Evolutionary conservation across 2,888 invertebrate genomes (phyloP).

Genomic region (Nasonovia ribisnigri): DNA sequence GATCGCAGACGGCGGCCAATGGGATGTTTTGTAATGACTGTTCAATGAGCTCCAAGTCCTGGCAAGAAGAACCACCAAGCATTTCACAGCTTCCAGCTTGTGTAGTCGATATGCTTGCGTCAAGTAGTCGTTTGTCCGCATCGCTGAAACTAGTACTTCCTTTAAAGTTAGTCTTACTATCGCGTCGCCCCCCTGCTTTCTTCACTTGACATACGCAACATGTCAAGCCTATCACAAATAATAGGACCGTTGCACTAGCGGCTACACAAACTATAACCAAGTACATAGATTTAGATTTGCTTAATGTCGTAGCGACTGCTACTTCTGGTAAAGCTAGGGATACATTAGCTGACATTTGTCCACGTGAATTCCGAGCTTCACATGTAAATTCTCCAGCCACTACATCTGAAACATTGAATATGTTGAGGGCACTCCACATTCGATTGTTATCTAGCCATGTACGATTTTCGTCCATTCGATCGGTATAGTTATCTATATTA

Average conservation of each 20-base stretch:
- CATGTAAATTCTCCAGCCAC: constrained; percentile 90
- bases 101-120: constrained; percentile 83
- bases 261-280: constrained; percentile 80
- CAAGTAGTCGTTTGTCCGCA: constrained; percentile 88
- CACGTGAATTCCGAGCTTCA: constrained; percentile 77
- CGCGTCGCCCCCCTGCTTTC: constrained; percentile 72
- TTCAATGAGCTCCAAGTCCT: constrained; percentile 73
- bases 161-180: constrained; percentile 77
- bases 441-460: constrained; percentile 70
- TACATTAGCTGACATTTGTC: constrained; percentile 73
- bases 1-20: constrained; percentile 70
- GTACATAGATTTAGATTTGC: constrained; percentile 80
- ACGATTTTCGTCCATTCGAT: constrained; percentile 66
- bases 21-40: constrained; percentile 69
- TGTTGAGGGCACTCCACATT: constrained; percentile 83
- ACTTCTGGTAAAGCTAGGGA: constrained; percentile 78
- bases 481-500: constrained; percentile 67
- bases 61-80: constrained; percentile 75
- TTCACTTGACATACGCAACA: constrained; percentile 74
- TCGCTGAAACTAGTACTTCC: constrained; percentile 87
- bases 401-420: constrained; percentile 83
- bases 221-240: constrained; percentile 76
- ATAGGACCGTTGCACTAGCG: constrained; percentile 78
- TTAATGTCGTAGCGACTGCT: constrained; percentile 81
- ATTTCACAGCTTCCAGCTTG: constrained; percentile 75